Conservation (phyloP, 2,113 vertebrate species). For the Sceloporus undulatus region DNA sequence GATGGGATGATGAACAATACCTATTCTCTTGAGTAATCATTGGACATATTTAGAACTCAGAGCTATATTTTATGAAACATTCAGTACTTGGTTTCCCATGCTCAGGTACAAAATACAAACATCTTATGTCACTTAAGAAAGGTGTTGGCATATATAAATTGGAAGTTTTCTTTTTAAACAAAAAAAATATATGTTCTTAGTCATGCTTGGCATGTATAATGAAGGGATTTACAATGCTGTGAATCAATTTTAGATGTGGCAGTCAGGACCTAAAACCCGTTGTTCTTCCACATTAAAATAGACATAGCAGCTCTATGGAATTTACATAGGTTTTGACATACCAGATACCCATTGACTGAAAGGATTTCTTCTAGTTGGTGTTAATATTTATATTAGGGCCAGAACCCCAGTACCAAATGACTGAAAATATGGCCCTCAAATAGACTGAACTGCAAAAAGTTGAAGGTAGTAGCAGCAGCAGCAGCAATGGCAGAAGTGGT, state of each 20-base stretch:
- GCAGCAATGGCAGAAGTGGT: too few species aligned
- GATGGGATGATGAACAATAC: constrained; percentile 1
- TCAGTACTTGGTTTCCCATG: neutral
- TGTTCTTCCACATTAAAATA: too few species aligned
- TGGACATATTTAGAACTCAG: constrained; percentile 6
- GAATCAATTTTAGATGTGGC: neutral
- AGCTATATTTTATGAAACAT: constrained; percentile 5
- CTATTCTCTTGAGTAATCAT: neutral
- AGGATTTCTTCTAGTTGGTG: too few species aligned
- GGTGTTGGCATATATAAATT: neutral
- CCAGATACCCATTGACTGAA: too few species aligned
- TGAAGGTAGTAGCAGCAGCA: neutral
- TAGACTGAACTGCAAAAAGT: neutral
- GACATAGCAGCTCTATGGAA: too few species aligned
- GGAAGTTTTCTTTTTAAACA: neutral
- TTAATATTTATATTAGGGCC: too few species aligned
- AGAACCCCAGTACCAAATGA: neutral
- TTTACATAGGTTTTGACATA: too few species aligned
- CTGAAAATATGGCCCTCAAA: neutral
- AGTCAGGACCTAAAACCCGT: too few species aligned
- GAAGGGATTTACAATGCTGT: neutral
- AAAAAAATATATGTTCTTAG: neutral
- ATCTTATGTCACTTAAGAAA: neutral
- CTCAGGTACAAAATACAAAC: neutral
- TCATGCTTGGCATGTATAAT: neutral